phyloP scores from a whole-genome alignment of 2,888 invertebrate genomes.

The Eurois occulta region DNA sequence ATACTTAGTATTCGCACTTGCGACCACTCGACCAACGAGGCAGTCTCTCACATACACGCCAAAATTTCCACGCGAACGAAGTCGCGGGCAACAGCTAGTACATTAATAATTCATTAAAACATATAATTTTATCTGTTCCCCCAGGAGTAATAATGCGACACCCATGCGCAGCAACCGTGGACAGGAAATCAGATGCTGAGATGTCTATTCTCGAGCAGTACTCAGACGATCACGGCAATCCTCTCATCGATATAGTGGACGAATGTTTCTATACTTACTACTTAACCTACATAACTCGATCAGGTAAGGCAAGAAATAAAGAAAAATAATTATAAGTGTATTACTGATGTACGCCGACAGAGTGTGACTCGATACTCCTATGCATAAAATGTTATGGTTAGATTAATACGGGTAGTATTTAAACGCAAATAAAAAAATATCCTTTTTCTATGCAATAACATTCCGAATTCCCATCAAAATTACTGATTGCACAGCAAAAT shows the following conservation, averaged over 20 bases:
- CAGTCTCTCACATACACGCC: too few relatives aligned
- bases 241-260: constrained; percentile 70
- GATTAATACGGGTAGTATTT: not conserved
- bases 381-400: not conserved
- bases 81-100: too few relatives aligned
- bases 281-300: constrained; percentile 73
- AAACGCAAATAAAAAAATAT: too few relatives aligned
- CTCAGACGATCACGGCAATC: constrained; percentile 66
- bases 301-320: constrained; percentile 62
- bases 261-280: constrained; percentile 73
- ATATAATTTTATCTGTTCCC: constrained; percentile 10
- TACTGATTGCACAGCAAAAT: too few relatives aligned
- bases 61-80: too few relatives aligned
- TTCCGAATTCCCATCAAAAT: too few relatives aligned
- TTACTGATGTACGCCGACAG: not conserved
- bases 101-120: not conserved
- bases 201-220: constrained; percentile 68
- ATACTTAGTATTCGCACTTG: too few relatives aligned
- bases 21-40: too few relatives aligned
- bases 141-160: constrained; percentile 65
- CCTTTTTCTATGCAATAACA: too few relatives aligned
- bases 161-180: constrained; percentile 64
- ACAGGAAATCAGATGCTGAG: constrained; percentile 70
- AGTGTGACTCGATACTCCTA: not conserved
- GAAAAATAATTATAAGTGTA: not conserved